Base-by-base conservation (phyloP, 1,140 invertebrate genomes). In the Pemphigus obesinymphae region DNA sequence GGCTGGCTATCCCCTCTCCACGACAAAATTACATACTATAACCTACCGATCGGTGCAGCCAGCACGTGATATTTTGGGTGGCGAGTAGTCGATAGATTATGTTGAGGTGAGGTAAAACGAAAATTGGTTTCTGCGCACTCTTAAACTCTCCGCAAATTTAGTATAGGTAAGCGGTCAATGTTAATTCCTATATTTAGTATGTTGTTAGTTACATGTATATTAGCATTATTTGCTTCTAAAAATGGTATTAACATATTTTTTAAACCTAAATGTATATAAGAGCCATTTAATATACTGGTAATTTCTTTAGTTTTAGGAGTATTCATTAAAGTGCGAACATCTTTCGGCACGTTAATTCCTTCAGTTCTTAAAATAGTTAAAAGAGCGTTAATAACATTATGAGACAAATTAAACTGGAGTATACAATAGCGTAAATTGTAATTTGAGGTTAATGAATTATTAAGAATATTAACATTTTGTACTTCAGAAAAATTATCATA, bases 181-280 rank as follows among this genome's bases (percentile, higher is more conserved):
- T 50, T 70, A 26, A 70, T 72, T 26, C 43, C 43, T 73, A 73
- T 48, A 26, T 73, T 29, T 48, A 50, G 7, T 29, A 48, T 17
- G 50, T 90, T 85, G 93, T 37, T 8, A 17, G 3, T 13, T n/a
- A 11, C 45, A 43, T 43, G 11, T 43, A 26, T 26, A 72, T 13
- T 11, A n/a, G 31, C 29, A 66, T 66, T 66, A 66, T 66, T 37
- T 66, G 8, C 20, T 37, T 37, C 17, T 72, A 72, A 26, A 23
- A 72, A 4, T 23, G 68, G 68, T 45, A 72, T 10, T 26, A 72
- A 15, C 34, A 72, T 45, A 45, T 72, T 45, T 43, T 72, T 15
- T 45, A 72, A 23, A 11, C 40, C 43, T 73, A 73, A 48, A 50
- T 73, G 43, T 50, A 73, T 73, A 45, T 73, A 50, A 23, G 15